A percentile compares a stretch with the other conserved stretches of the same genome.
Conservation (phyloP, 2,113 vertebrate genomes). For the Urocolius indicus region DNA sequence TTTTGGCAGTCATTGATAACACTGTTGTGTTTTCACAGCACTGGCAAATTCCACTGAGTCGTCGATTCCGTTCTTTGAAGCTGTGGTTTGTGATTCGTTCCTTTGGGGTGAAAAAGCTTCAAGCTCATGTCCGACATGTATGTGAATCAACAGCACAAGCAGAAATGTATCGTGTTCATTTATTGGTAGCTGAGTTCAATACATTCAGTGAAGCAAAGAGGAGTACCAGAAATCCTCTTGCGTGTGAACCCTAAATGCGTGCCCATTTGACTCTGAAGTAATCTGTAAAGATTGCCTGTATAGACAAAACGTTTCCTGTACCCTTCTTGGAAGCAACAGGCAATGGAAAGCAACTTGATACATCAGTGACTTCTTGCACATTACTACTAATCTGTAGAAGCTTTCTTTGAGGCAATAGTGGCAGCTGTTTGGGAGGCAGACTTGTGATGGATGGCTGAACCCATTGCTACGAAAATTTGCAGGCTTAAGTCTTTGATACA, state of each 20-base stretch:
- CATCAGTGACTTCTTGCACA: not conserved
- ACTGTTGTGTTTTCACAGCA: slow-evolving; percentile 78
- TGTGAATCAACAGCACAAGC: slow-evolving; percentile 7
- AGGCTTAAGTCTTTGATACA: not conserved
- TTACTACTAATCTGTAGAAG: not conserved
- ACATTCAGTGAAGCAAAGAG: not conserved
- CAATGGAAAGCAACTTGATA: accelerated
- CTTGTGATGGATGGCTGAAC: not conserved
- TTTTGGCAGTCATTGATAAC: not conserved
- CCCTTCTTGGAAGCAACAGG: not conserved
- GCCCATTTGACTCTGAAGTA: not conserved
- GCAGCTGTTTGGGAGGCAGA: not conserved
- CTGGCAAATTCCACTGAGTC: slow-evolving; percentile 97
- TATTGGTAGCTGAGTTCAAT: not conserved
- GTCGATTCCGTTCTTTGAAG: slow-evolving; percentile 94
- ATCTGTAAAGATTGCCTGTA: not conserved
- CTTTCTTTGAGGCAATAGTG: not conserved
- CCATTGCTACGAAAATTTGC: not conserved
- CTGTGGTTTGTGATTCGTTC: slow-evolving; percentile 97
- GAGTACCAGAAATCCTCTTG: not conserved
- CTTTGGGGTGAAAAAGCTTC: slow-evolving; percentile 93
- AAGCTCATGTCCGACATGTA: slow-evolving; percentile 93
- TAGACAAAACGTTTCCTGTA: not conserved
- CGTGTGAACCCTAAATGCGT: accelerated
- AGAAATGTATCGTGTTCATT: too few relatives aligned